phyloP scores from a whole-genome alignment of 2,797 vertebrate species.

The Falco cherrug region DNA sequence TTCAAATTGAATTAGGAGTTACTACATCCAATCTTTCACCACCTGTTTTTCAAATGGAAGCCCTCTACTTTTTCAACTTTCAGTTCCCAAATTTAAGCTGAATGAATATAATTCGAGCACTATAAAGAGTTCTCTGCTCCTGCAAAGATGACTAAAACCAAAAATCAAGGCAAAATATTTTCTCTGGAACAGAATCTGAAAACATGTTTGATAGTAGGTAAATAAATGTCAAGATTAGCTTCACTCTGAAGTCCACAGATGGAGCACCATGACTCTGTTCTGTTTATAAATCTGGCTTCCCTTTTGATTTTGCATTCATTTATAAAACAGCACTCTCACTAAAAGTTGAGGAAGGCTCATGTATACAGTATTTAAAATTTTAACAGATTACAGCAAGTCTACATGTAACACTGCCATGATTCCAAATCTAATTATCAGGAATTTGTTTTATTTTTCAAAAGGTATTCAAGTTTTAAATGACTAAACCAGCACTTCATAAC shows the following conservation, averaged over 20 bases:
- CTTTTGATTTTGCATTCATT: slow-evolving; percentile 8
- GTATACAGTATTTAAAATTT: background rate
- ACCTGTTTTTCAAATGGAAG: background rate
- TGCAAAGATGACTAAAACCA: background rate
- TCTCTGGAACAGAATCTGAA: background rate
- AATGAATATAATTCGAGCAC: background rate
- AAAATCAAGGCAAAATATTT: slow-evolving; percentile 40
- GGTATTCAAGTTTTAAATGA: background rate
- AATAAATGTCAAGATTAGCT: background rate
- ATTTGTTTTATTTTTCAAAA: background rate
- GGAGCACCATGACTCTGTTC: slow-evolving; percentile 31
- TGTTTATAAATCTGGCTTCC: background rate
- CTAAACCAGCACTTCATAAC: background rate
- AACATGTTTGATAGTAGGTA: background rate
- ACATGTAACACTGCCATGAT: background rate
- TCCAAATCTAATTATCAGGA: background rate
- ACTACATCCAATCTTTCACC: background rate
- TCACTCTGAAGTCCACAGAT: background rate
- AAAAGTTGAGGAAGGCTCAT: background rate
- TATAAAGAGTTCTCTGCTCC: background rate
- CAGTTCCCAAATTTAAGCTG: background rate
- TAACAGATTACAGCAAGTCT: background rate
- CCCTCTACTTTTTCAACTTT: background rate
- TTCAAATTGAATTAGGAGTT: background rate
- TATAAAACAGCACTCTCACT: background rate